Conservation (phyloP, 2,113 vertebrate species). For the Eonycteris spelaea region DNA sequence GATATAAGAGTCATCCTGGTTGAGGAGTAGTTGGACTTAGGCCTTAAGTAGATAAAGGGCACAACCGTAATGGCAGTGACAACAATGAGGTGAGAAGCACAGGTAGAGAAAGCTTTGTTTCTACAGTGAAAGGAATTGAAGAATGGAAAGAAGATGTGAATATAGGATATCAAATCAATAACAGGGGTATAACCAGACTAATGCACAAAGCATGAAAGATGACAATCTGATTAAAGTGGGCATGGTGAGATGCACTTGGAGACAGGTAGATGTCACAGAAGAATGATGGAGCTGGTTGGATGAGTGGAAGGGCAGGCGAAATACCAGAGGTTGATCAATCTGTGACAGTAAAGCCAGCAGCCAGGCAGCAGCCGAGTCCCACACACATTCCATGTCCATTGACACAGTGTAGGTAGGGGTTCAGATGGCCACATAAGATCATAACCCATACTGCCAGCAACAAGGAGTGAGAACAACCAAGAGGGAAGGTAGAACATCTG, state of each 20-base stretch:
- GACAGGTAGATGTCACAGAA: slow-evolving; percentile 73
- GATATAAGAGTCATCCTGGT: slow-evolving; percentile 58
- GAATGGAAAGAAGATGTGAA: slow-evolving; percentile 50
- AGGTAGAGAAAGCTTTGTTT: slow-evolving; percentile 53
- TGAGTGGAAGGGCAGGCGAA: slow-evolving; percentile 36
- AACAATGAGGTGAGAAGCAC: slow-evolving; percentile 52
- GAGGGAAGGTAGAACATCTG: slow-evolving; percentile 71
- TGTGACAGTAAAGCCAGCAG: slow-evolving; percentile 45
- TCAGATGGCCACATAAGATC: too few relatives aligned
- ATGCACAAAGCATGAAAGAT: slow-evolving; percentile 56
- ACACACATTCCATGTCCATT: slow-evolving; percentile 23
- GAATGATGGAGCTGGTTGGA: slow-evolving; percentile 64
- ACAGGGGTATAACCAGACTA: slow-evolving; percentile 61
- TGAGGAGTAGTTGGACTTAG: slow-evolving; percentile 43
- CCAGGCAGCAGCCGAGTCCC: slow-evolving; percentile 36
- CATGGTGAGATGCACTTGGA: slow-evolving; percentile 37
- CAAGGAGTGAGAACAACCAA: slow-evolving; percentile 67
- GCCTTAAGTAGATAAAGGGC: slow-evolving; percentile 67
- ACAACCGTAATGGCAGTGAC: slow-evolving; percentile 64
- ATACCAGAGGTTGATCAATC: slow-evolving; percentile 53
- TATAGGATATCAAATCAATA: slow-evolving; percentile 58
- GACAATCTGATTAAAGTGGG: slow-evolving; percentile 6
- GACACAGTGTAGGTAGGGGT: slow-evolving; percentile 16
- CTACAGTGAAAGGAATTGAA: slow-evolving; percentile 51
- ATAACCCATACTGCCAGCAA: slow-evolving; percentile 68